Conservation (phyloP, 2,113 vertebrate species). For the Grantiella picta region DNA sequence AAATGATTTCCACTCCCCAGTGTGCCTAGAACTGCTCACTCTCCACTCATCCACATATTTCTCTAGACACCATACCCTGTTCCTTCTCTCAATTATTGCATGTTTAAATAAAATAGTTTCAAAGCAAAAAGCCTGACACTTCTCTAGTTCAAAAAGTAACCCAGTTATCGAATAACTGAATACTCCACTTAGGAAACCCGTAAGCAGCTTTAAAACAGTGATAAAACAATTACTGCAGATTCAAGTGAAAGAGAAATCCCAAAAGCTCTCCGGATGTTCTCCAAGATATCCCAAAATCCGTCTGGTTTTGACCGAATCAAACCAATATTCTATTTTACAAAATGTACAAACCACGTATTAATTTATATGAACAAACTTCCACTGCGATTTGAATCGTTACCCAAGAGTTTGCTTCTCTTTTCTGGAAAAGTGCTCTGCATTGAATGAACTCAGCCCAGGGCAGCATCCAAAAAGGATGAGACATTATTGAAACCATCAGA, state of each 20-base stretch:
- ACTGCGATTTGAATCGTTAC: background rate
- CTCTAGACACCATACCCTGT: background rate
- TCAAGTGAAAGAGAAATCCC: slow-evolving; percentile 31
- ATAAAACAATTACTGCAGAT: slow-evolving; percentile 16
- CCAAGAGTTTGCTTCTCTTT: background rate
- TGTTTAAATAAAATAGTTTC: slow-evolving; percentile 48
- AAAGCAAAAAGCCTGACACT: slow-evolving; percentile 35
- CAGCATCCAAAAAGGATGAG: background rate
- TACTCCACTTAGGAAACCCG: slow-evolving; percentile 14
- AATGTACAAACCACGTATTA: background rate
- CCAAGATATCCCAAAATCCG: background rate
- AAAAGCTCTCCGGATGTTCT: background rate
- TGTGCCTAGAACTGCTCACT: background rate
- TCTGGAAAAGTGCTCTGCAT: background rate
- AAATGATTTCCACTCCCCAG: slow-evolving; percentile 7
- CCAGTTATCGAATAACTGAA: slow-evolving; percentile 31
- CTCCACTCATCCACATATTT: background rate
- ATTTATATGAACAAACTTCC: background rate
- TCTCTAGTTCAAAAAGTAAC: background rate
- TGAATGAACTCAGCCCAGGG: background rate
- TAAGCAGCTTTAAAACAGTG: slow-evolving; percentile 55
- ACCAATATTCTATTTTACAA: slow-evolving; percentile 20
- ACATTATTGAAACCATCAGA: background rate
- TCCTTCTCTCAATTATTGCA: slow-evolving; percentile 59
- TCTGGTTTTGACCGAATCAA: background rate